These are phyloP conservation scores for Andrena hattorfiana DNA, from an alignment of 2,888 invertebrate genomes.

Conservation along the genomic window DNA sequence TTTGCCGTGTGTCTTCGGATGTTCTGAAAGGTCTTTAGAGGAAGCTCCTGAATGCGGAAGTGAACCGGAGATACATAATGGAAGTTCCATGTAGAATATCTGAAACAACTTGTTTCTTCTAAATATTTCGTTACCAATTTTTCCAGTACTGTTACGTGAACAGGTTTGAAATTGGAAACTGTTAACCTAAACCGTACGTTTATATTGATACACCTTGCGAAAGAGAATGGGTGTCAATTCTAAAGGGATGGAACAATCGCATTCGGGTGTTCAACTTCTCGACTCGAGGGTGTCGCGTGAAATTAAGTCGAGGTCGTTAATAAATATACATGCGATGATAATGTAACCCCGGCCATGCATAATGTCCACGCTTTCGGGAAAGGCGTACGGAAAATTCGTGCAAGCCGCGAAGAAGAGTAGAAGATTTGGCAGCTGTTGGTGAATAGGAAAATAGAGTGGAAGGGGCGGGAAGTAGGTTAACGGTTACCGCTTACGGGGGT, in stretches of 20 bases:
- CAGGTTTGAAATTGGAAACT: too few species aligned
- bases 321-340: conserved; percentile 28
- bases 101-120: too few species aligned
- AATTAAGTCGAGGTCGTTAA: background rate
- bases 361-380: conserved; percentile 4
- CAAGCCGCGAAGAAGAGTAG: background rate
- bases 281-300: background rate
- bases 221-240: background rate
- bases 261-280: background rate
- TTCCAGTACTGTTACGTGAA: too few species aligned
- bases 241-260: background rate
- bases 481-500: conserved; percentile 29
- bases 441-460: conserved; percentile 33
- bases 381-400: conserved; percentile 24
- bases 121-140: too few species aligned
- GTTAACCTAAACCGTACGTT: too few species aligned
- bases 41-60: background rate
- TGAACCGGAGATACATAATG: too few species aligned
- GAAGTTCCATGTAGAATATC: too few species aligned
- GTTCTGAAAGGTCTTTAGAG: background rate
- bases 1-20: conserved; percentile 7
- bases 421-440: conserved; percentile 59
- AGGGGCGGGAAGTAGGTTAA: conserved; percentile 56
- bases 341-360: conserved; percentile 17
- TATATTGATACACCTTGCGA: background rate